Conservation (phyloP, 2,888 invertebrate genomes). For the Penaeus monodon region DNA sequence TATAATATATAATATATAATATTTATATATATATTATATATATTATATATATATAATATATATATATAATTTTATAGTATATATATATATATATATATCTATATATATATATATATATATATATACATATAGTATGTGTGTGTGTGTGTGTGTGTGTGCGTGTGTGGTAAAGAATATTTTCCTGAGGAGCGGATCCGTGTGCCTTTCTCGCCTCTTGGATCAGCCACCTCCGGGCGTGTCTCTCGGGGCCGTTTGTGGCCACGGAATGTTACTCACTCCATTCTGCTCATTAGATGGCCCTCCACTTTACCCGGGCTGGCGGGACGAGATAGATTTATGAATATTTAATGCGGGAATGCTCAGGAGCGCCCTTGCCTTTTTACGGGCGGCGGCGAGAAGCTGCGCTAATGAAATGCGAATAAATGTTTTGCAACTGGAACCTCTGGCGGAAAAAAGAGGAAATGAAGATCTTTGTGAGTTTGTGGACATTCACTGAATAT, state of each 20-base stretch:
- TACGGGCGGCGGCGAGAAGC: no score
- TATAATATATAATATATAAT: constrained; percentile 15
- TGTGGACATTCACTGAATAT: background rate
- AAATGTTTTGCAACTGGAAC: background rate
- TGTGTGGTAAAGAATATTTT: background rate
- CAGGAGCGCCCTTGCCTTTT: no score
- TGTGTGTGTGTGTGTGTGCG: background rate
- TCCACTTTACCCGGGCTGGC: no score
- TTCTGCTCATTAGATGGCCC: no score
- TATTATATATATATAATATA: constrained; percentile 18
- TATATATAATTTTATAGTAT: background rate
- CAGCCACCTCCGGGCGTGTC: no score
- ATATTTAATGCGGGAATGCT: no score
- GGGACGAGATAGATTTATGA: no score
- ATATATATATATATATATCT: background rate
- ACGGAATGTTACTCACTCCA: no score
- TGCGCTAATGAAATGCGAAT: background rate
- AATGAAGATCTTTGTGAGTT: background rate
- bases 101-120: background rate
- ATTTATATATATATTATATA: background rate
- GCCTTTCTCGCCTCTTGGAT: no score
- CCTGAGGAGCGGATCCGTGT: background rate
- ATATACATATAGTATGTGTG: background rate
- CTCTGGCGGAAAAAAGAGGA: constrained; percentile 1
- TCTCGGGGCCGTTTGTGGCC: no score